Evolutionary conservation across 2,888 invertebrate genomes (phyloP), one percentile per base, ranked within the genome.

Genomic region (Meghimatium bilineatum): DNA sequence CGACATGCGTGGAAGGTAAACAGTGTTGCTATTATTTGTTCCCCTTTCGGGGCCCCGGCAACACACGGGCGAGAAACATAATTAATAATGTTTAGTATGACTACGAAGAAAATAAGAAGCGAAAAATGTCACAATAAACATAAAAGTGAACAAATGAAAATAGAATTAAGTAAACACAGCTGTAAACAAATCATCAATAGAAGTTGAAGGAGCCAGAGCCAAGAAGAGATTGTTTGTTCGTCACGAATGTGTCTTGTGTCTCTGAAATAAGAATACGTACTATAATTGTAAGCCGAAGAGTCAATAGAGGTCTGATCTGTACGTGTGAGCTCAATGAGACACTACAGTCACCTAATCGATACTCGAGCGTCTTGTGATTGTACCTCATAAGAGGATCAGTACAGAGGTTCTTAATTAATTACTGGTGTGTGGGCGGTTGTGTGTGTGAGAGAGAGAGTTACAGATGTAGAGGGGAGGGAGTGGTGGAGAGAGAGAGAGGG

Each of bases 361-460:
- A 29, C 44, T 69, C 0, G 2, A 72, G 14, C 20, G 72, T 72
- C 72, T 72, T 49, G 72, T 10, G 72, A 49, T 44, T 44, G 14
- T 17, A 49, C 49, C 72, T 49, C 44, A 29, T 71, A 0, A 44
- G 29, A 44, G 44, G 72, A 72, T 72, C 14, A 72, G 44, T 1
- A 29, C 72, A 44, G 72, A 29, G 29, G 49, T 44, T 72, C n/a
- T 49, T 72, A 72, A 72, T 72, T 49, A 72, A 49, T 72, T 75
- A n/a, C 56, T 52, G 32, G 56, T 32, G 75, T 29, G 75, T 60
- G 63, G 12, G 36, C 23, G 56, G 3, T 8, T 56, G 56, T 49
- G 49, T 49, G 49, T 49, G 49, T 12, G 49, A 49, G 17, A 8
- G 56, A 56, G 17, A 56, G 17, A 56, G 23, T 23, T 3, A 56